These are phyloP conservation scores for Crypturellus undulatus DNA, from an alignment of 2,113 vertebrate genomes.

Conservation along the genomic window DNA sequence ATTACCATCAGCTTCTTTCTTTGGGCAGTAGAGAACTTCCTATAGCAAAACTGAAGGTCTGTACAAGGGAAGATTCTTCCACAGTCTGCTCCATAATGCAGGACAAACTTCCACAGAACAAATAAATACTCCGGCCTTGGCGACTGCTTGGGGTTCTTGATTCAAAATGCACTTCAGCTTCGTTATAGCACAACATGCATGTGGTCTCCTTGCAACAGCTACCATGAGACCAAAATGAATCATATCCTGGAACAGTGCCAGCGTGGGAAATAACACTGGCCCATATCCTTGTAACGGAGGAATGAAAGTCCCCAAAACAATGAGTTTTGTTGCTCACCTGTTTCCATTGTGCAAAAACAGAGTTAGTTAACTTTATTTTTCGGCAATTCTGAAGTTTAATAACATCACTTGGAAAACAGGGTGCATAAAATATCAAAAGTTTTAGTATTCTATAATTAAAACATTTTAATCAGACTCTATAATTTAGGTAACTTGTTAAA, in stretches of 20 bases:
- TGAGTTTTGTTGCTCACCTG: not conserved
- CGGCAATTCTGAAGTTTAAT: not conserved
- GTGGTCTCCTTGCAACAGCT: slow-evolving; percentile 47
- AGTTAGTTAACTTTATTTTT: not conserved
- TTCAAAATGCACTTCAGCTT: slow-evolving; percentile 12
- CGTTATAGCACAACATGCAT: not conserved
- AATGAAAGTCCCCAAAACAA: not conserved
- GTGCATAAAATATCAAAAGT: not conserved
- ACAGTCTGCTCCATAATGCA: not conserved
- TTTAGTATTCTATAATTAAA: not conserved
- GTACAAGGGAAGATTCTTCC: not conserved
- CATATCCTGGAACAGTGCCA: not conserved
- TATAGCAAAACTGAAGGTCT: not conserved
- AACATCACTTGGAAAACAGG: not conserved
- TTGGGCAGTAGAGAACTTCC: not conserved
- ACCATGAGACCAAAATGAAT: slow-evolving; percentile 56
- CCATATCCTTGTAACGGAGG: not conserved
- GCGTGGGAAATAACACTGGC: not conserved
- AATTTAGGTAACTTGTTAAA: not conserved
- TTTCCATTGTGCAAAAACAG: not conserved
- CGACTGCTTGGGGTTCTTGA: not conserved
- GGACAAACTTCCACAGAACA: not conserved
- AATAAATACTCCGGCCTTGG: not conserved
- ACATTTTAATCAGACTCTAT: not conserved
- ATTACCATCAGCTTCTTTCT: not conserved